Percentiles rank a stretch among this genome's conserved stretches.
phyloP scores from a whole-genome alignment of 2,113 vertebrate species.

The Heterocephalus glaber region DNA sequence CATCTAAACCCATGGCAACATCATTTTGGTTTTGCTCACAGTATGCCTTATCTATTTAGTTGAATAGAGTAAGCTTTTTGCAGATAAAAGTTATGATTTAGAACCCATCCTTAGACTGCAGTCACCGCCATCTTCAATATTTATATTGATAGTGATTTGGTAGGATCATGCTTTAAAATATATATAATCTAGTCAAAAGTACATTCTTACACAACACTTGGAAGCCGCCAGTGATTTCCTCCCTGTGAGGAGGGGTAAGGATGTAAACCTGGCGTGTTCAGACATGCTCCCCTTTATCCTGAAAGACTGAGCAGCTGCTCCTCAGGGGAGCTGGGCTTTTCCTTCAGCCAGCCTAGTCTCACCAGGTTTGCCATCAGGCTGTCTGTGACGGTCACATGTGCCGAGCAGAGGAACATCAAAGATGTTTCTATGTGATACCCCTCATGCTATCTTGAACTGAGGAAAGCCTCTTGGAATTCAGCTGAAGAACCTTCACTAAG shows the following conservation, averaged over 20 bases:
- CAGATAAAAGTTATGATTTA: slow-evolving; percentile 25
- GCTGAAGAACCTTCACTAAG: not conserved
- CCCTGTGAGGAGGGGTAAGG: not conserved
- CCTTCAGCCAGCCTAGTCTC: not conserved
- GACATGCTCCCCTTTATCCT: slow-evolving; percentile 51
- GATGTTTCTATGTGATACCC: not conserved
- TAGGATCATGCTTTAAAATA: not conserved
- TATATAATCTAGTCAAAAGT: slow-evolving; percentile 29
- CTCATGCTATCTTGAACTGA: not conserved
- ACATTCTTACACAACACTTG: slow-evolving; percentile 39
- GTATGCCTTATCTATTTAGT: not conserved
- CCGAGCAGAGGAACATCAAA: not conserved
- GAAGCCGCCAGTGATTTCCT: slow-evolving; percentile 56
- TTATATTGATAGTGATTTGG: slow-evolving; percentile 27
- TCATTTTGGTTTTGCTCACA: not conserved
- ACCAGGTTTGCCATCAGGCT: not conserved
- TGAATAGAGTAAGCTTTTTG: not conserved
- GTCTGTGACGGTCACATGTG: not conserved
- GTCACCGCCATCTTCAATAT: not conserved
- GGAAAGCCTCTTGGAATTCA: not conserved
- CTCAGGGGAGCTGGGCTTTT: not conserved
- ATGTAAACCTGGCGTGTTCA: slow-evolving; percentile 46
- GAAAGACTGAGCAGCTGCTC: slow-evolving; percentile 34
- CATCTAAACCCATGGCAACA: not conserved
- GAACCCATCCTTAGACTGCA: not conserved